Conservation (phyloP, 2,888 invertebrate genomes). For the Noctua janthe region DNA sequence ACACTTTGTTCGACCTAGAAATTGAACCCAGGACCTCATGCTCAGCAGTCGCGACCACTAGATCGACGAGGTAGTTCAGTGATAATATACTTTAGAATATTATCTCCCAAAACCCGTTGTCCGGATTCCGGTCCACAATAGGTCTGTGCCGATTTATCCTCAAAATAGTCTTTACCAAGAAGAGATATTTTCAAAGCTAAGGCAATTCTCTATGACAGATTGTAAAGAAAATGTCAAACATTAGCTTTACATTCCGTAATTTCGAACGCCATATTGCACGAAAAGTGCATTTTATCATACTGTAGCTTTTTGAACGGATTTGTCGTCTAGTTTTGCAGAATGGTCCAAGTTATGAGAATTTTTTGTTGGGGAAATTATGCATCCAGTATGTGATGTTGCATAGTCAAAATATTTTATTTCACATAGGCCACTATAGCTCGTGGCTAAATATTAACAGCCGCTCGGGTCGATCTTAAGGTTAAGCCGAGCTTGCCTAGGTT, state of each 20-base stretch:
- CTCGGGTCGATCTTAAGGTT: no score
- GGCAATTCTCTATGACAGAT: constrained; percentile 45
- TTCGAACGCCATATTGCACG: constrained; percentile 69
- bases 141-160: background rate
- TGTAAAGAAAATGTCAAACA: constrained; percentile 61
- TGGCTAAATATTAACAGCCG: no score
- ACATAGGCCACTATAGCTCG: no score
- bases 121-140: background rate
- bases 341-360: constrained; percentile 55
- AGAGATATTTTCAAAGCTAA: background rate
- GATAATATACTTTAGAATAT: no score
- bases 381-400: background rate
- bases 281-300: constrained; percentile 79
- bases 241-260: constrained; percentile 66
- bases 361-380: background rate
- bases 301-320: constrained; percentile 79
- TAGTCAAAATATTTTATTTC: no score
- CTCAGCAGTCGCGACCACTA: no score
- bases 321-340: constrained; percentile 70
- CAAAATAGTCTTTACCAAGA: background rate
- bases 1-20: no score
- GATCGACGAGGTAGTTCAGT: no score
- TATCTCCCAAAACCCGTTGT: background rate
- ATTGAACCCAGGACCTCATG: no score
- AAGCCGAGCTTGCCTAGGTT: no score